Conservation (phyloP, 1,140 invertebrate species). For the Acromyrmex heyeri region DNA sequence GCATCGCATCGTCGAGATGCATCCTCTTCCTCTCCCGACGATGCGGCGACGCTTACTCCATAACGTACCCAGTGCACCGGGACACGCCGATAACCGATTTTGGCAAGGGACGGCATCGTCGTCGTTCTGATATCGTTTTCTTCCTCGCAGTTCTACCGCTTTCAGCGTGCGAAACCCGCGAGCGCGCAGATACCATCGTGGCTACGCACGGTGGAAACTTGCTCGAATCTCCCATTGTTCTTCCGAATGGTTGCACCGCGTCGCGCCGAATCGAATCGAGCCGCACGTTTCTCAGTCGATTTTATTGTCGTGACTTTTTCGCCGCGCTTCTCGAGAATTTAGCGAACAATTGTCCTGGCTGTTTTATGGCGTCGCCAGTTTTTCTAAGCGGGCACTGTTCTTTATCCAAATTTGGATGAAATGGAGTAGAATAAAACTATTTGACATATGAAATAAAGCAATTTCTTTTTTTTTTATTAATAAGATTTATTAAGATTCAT, state of each 20-base stretch:
- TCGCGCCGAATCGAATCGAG: conserved; percentile 45
- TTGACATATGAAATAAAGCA: neutral
- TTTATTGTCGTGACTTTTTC: conserved; percentile 67
- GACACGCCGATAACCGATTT: conserved; percentile 74
- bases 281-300: conserved; percentile 36
- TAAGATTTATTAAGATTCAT: neutral
- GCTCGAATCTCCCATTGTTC: conserved; percentile 71
- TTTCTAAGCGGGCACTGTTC: conserved; percentile 2
- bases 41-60: conserved; percentile 41
- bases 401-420: conserved; percentile 1
- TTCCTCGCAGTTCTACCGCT: conserved; percentile 27
- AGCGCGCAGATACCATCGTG: conserved; percentile 60
- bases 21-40: conserved; percentile 10
- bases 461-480: neutral
- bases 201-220: conserved; percentile 60
- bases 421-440: neutral
- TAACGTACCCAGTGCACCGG: conserved; percentile 57
- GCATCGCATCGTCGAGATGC: conserved; percentile 25
- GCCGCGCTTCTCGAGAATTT: conserved; percentile 45
- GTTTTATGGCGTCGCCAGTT: conserved; percentile 45
- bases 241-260: conserved; percentile 11
- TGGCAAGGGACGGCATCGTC: conserved; percentile 54
- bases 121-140: conserved; percentile 6
- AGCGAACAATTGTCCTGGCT: conserved; percentile 54
- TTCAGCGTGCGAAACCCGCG: conserved; percentile 46